These are phyloP conservation scores for Cyanocitta stelleri DNA, from an alignment of 2,113 vertebrate species.

Conservation along the genomic window DNA sequence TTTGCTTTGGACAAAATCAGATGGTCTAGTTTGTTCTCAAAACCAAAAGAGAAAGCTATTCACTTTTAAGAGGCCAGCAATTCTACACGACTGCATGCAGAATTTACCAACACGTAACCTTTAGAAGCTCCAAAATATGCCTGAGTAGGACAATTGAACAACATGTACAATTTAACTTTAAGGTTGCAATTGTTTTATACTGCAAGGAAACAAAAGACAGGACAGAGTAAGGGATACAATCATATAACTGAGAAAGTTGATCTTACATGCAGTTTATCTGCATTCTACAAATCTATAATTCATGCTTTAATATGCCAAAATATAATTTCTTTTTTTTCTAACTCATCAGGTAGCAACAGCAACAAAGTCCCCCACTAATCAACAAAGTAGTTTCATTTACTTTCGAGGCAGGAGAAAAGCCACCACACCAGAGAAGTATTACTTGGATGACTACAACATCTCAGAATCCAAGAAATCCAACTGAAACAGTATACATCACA, in stretches of 20 bases:
- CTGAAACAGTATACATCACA: not conserved
- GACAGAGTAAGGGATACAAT: not conserved
- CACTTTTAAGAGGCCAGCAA: not conserved
- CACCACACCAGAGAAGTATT: not conserved
- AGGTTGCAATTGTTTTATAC: not conserved
- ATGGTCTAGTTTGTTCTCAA: not conserved
- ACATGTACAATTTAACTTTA: not conserved
- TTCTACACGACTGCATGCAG: not conserved
- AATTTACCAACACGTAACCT: not conserved
- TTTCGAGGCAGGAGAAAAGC: not conserved
- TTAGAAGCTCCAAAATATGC: not conserved
- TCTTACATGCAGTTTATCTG: not conserved
- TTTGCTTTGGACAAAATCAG: not conserved
- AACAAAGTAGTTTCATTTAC: not conserved
- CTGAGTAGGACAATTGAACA: not conserved
- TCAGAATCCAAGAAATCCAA: not conserved
- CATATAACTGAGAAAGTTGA: accelerated
- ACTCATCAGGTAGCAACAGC: not conserved
- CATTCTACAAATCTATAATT: not conserved
- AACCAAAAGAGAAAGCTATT: not conserved
- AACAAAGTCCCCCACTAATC: not conserved
- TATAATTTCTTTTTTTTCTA: not conserved
- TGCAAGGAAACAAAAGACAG: not conserved
- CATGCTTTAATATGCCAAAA: not conserved
- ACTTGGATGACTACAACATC: not conserved